phyloP scores from a whole-genome alignment of 2,113 vertebrate species.

The Erythrocercus mccallii region DNA sequence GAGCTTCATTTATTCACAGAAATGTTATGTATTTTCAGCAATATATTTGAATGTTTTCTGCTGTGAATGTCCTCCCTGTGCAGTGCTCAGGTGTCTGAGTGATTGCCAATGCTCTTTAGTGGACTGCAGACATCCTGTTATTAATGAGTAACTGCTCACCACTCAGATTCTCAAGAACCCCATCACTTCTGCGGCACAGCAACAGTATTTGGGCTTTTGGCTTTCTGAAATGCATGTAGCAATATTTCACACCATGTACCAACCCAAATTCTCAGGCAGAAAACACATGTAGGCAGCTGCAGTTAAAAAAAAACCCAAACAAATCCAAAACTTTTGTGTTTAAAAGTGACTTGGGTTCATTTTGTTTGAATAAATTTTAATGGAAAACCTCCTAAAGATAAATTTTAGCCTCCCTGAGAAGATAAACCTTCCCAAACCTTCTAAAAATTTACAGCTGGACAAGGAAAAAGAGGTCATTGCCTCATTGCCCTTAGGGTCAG shows the following conservation, averaged over 20 bases:
- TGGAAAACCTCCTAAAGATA: background rate
- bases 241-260: background rate
- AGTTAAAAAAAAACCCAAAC: background rate
- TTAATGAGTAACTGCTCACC: background rate
- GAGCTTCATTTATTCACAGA: background rate
- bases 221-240: background rate
- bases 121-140: background rate
- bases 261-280: background rate
- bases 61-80: background rate
- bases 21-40: background rate
- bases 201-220: background rate
- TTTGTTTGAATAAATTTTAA: background rate
- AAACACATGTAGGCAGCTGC: background rate
- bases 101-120: background rate
- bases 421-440: background rate
- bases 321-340: fast-evolving
- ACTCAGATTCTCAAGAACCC: background rate
- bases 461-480: fast-evolving
- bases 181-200: background rate
- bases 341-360: background rate
- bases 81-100: background rate
- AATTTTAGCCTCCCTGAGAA: background rate
- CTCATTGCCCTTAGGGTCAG: background rate
- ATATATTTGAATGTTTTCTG: background rate
- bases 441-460: background rate